phyloP scores from a whole-genome alignment of 2,888 invertebrate species.

The Eupithecia subfuscata region DNA sequence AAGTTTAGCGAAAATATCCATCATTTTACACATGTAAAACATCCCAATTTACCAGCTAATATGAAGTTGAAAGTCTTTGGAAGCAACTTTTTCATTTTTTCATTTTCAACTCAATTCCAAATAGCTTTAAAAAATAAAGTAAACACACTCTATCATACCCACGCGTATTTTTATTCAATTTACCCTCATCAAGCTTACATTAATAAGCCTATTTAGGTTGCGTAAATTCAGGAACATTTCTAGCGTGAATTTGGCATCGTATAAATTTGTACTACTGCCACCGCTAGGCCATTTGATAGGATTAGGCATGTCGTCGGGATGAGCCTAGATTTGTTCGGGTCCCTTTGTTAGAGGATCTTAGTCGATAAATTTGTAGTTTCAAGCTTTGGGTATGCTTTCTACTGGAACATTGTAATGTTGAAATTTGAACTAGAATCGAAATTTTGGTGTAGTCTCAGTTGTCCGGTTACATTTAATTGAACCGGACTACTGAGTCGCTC shows the following conservation, averaged over 20 bases:
- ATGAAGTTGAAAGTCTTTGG: background rate
- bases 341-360: constrained; percentile 34
- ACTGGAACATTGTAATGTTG: background rate
- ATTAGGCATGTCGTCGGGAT: constrained; percentile 40
- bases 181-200: constrained; percentile 19
- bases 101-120: background rate
- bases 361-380: constrained; percentile 35
- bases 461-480: no score
- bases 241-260: constrained; percentile 26
- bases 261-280: constrained; percentile 33
- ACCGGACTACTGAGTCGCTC: no score
- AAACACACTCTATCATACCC: background rate
- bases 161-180: constrained; percentile 15
- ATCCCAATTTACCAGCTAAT: background rate
- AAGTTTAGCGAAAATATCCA: background rate
- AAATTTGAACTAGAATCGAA: background rate
- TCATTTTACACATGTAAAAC: no score
- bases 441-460: no score
- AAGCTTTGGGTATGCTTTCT: background rate
- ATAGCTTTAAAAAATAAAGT: constrained; percentile 1
- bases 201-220: background rate
- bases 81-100: no score
- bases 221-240: constrained; percentile 24
- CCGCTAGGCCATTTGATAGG: constrained; percentile 37
- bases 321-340: constrained; percentile 39